A percentile compares a stretch with the other conserved stretches of the same genome.
phyloP scores from a whole-genome alignment of 1,140 invertebrate species.

The Orchestia grillus region DNA sequence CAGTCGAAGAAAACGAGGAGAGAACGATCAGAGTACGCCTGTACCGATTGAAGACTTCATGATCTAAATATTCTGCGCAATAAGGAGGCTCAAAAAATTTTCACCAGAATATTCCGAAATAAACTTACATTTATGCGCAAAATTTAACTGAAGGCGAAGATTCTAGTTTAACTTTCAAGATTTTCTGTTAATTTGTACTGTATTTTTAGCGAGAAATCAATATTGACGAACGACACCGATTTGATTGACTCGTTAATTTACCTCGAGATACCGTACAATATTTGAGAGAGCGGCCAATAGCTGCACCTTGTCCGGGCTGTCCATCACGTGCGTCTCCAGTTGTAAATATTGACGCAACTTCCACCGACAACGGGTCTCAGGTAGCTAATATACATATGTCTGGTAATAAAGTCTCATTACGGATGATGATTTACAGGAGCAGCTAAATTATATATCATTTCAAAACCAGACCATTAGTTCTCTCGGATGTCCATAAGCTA shows the following conservation, averaged over 20 bases:
- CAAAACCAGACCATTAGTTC: background rate
- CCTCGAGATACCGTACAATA: background rate
- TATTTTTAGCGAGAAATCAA: background rate
- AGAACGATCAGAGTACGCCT: background rate
- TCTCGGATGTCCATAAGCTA: background rate
- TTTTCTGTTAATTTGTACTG: background rate
- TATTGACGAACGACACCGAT: background rate
- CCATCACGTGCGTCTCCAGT: background rate
- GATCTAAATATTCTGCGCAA: background rate
- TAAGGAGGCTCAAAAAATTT: background rate
- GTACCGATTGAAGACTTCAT: background rate
- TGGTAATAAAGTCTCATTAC: background rate
- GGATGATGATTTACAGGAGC: background rate
- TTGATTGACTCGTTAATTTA: background rate
- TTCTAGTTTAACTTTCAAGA: background rate
- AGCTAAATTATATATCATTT: background rate
- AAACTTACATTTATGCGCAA: background rate
- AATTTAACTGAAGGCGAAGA: background rate
- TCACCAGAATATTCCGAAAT: background rate
- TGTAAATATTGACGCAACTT: background rate
- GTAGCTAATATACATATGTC: background rate
- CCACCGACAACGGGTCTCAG: background rate
- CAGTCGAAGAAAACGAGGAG: background rate
- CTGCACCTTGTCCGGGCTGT: background rate
- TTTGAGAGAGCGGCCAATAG: background rate